Base-by-base conservation (phyloP, 2,888 invertebrate genomes). In the Leptinotarsa tumamoca region DNA sequence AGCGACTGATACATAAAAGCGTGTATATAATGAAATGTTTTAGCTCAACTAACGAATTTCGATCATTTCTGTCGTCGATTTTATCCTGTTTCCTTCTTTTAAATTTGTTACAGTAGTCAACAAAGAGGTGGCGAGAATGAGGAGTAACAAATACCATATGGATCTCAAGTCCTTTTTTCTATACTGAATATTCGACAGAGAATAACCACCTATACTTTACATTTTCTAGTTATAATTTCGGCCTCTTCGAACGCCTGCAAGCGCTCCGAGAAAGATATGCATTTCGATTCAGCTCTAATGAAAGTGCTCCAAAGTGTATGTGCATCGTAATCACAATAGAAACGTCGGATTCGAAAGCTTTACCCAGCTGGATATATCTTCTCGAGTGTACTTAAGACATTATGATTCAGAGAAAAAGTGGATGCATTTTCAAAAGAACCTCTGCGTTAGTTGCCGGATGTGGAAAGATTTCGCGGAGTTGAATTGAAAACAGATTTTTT, bases 281-380 rank as follows among this genome's bases (percentile, higher is more conserved):
- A 56, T 69, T 70, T 18, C 70, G 70, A 58, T 58, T 58, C 70
- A 70, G 43, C 58, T 43, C 49, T 70, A 58, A 70, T 70, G 70
- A 70, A 58, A 70, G 58, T 70, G 70, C 70, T 70, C 49, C 70
- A 58, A 58, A 70, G 43, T 63, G 33, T 58, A 58, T 58, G 54
- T 58, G 70, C 43, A 70, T 18, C 58, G 51, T 70, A 70, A 23
- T 70, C 49, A 58, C 56, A 70, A 61, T 70, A 58, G 49, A 15
- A 70, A 58, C 61, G 17, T n/a, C 33, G 56, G 54, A 18, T 52
- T 68, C 27, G 21, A 54, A 21, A 68, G 18, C 54, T 69, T 17
- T 51, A 69, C 52, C 27, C 69, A 15, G n/a, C 18, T n/a, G 14
- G 18, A 43, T 33, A 63, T 43, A 63, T 33, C 4, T 63, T 63